Conservation (phyloP, 2,888 invertebrate genomes). For the Selenia dentaria region DNA sequence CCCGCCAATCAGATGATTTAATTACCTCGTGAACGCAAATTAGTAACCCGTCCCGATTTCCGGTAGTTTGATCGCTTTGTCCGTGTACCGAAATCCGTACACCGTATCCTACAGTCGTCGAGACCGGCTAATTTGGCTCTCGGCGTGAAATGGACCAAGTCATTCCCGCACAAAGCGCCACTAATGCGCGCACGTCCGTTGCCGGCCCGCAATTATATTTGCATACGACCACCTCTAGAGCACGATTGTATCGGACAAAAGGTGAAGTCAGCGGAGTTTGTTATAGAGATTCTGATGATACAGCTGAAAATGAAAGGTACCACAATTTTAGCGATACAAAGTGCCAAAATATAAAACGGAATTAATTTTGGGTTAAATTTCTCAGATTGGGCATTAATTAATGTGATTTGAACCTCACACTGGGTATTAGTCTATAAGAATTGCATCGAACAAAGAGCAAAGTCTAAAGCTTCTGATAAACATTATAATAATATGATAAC, state of each 20-base stretch:
- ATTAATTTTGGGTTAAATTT: too few relatives aligned
- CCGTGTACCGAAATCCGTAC: slow-evolving; percentile 44
- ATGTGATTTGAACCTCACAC: too few relatives aligned
- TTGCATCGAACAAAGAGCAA: too few relatives aligned
- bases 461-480: too few relatives aligned
- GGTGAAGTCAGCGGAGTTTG: slow-evolving; percentile 46
- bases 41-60: slow-evolving; percentile 24
- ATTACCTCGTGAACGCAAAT: too few relatives aligned
- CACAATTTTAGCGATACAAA: too few relatives aligned
- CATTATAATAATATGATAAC: too few relatives aligned
- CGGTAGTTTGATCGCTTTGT: slow-evolving; percentile 25
- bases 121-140: slow-evolving; percentile 69
- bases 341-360: too few relatives aligned
- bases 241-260: slow-evolving; percentile 53
- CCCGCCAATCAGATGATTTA: too few relatives aligned
- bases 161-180: slow-evolving; percentile 72
- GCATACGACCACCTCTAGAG: slow-evolving; percentile 66
- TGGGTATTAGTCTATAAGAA: too few relatives aligned
- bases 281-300: neutral
- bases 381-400: too few relatives aligned
- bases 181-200: slow-evolving; percentile 71
- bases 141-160: slow-evolving; percentile 76
- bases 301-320: neutral
- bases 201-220: slow-evolving; percentile 75
- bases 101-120: slow-evolving; percentile 50